Evolutionary conservation across 2,888 invertebrate species (phyloP), one percentile per base, ranked within the genome.

Genomic region (Drosophila mettleri): DNA sequence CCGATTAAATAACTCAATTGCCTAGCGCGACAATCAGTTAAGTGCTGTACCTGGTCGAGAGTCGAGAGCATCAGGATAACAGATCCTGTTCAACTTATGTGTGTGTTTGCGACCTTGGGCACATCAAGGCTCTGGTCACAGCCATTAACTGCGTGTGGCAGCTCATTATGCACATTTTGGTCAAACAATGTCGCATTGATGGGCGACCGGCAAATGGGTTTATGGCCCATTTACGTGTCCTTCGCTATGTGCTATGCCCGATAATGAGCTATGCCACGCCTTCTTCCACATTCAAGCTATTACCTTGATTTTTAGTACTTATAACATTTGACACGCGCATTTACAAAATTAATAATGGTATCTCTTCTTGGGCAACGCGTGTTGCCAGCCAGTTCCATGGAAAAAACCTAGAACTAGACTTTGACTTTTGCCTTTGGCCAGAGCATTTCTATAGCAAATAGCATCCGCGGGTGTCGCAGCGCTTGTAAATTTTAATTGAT

Each of bases 131-230:
- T 67, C 51, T 38, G 52, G 46, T 61, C 45, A 49, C 31, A 45
- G 57, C 73, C 84, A 90, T 91, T 89, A 90, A 86, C 89, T 91
- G 91, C 88, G 90, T 90, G 90, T 91, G 90, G 90, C 91, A 91
- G 78, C 88, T 80, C 81, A 89, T 89, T 87, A 89, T 90, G 69
- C 64, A 74, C 86, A 80, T 82, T 82, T 77, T 74, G 68, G 86
- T 51, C 58, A 61, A 71, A 83, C 83, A 83, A 83, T 69, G 62
- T 39, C 65, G 54, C 82, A 86, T 86, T 82, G 85, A 86, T 81
- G 58, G 66, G 7, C 33, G 24, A 34, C 33, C 48, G 27, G 66
- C 53, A 78, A 78, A 78, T 87, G 62, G 54, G 54, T 80, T 86
- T 86, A 87, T 77, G 80, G 52, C 72, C 71, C 49, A 46, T 68